Evolutionary conservation across 2,888 invertebrate species (phyloP).

Genomic region (Agriopis leucophaearia): DNA sequence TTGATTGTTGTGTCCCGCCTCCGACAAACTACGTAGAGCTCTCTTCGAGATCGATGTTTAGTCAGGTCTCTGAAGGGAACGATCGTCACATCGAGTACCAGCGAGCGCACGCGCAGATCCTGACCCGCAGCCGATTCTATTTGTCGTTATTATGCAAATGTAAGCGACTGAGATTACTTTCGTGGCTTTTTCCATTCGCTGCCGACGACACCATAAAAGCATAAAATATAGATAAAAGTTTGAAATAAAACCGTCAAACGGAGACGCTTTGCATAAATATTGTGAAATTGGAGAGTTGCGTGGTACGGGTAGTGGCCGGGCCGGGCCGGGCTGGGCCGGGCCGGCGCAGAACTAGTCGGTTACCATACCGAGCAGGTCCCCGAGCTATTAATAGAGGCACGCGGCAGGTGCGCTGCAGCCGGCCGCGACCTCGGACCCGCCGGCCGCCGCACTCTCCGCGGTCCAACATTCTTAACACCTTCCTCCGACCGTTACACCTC

Average conservation of each 20-base stretch:
- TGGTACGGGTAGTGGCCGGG: background rate
- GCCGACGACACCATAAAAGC: constrained; percentile 39
- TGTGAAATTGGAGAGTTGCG: constrained; percentile 32
- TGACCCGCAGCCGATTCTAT: background rate
- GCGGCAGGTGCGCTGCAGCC: constrained; percentile 14
- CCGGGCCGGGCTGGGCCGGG: constrained; percentile 4
- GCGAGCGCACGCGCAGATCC: background rate
- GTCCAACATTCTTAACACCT: background rate
- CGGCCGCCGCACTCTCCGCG: background rate
- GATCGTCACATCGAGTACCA: background rate
- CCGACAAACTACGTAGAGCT: too few species aligned
- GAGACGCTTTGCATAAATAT: constrained; percentile 40
- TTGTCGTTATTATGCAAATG: constrained; percentile 43
- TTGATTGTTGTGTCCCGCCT: too few species aligned
- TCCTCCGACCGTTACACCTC: too few species aligned
- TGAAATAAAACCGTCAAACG: constrained; percentile 41
- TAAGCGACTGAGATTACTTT: constrained; percentile 39
- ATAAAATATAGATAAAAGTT: constrained; percentile 41
- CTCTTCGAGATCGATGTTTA: too few species aligned
- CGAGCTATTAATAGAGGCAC: constrained; percentile 37
- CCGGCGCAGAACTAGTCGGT: constrained; percentile 15
- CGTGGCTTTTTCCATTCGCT: constrained; percentile 43
- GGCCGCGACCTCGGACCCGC: background rate
- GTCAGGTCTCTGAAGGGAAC: background rate
- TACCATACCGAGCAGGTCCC: constrained; percentile 10